A percentile compares a stretch with the other conserved stretches of the same genome.
Conservation (phyloP, 2,888 invertebrate genomes). For the Argyresthia goedartella region DNA sequence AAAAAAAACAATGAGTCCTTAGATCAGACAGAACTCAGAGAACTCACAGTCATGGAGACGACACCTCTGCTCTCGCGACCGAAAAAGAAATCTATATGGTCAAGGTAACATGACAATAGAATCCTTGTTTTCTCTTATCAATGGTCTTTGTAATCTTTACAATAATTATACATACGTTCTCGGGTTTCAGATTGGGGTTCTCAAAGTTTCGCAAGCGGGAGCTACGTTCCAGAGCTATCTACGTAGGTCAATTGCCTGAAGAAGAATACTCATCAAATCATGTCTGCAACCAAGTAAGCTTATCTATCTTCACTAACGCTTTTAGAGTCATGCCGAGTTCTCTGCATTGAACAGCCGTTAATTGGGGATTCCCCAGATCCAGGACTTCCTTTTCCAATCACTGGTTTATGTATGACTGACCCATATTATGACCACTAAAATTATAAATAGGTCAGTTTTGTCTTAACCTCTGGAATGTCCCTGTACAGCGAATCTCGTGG, state of each 20-base stretch:
- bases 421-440: no score
- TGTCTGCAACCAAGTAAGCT: slow-evolving; percentile 88
- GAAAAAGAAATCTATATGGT: slow-evolving; percentile 55
- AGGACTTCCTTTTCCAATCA: no score
- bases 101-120: slow-evolving; percentile 41
- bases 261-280: slow-evolving; percentile 95
- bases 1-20: background rate
- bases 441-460: no score
- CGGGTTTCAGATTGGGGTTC: slow-evolving; percentile 77
- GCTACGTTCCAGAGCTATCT: slow-evolving; percentile 81
- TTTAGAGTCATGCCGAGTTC: no score
- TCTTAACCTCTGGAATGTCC: no score
- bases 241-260: slow-evolving; percentile 80
- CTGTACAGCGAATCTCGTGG: no score
- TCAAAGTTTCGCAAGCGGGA: slow-evolving; percentile 83
- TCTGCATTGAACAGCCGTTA: background rate
- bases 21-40: slow-evolving; percentile 3
- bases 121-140: slow-evolving; percentile 13
- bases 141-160: background rate
- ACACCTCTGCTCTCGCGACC: slow-evolving; percentile 52
- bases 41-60: slow-evolving; percentile 41
- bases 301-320: background rate
- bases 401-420: no score
- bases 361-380: background rate
- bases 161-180: slow-evolving; percentile 1